A percentile compares a stretch with the other conserved stretches of the same genome.
These are phyloP conservation scores for Panagrolaimus sp. DNA, from an alignment of 1,140 invertebrate genomes.

Conservation along the genomic window DNA sequence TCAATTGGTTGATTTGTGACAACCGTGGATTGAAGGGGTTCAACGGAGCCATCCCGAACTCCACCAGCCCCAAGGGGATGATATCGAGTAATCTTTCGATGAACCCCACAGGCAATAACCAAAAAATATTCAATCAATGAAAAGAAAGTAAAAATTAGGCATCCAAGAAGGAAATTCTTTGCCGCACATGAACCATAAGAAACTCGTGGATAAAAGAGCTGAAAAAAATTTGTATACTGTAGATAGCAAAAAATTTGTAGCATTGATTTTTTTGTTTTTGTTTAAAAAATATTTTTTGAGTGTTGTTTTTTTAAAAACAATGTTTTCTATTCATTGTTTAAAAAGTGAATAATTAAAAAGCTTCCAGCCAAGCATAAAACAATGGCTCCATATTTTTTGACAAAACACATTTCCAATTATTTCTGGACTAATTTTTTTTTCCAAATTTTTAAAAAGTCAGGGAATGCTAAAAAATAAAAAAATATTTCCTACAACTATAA, in stretches of 20 bases:
- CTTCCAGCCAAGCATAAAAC: too few species aligned
- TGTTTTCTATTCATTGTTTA: too few species aligned
- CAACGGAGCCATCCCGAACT: slow-evolving; percentile 1
- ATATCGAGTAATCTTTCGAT: slow-evolving; percentile 5
- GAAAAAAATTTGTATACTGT: slow-evolving; percentile 22
- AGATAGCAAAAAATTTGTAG: neutral
- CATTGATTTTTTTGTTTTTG: too few species aligned
- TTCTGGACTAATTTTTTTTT: too few species aligned
- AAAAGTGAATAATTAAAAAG: too few species aligned
- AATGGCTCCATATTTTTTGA: too few species aligned
- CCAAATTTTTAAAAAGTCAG: too few species aligned
- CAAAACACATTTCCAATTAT: too few species aligned
- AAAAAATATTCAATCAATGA: slow-evolving; percentile 45
- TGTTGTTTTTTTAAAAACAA: too few species aligned
- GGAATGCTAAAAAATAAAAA: too few species aligned
- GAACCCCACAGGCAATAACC: slow-evolving; percentile 31
- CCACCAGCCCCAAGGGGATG: neutral
- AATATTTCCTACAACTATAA: too few species aligned
- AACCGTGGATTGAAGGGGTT: slow-evolving; percentile 1
- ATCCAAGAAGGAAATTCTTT: slow-evolving; percentile 38
- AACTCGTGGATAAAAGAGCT: slow-evolving; percentile 19
- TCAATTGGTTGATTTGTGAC: slow-evolving; percentile 30
- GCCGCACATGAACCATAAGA: slow-evolving; percentile 22
- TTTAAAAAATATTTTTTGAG: too few species aligned
- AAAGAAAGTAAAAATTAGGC: slow-evolving; percentile 35